A percentile compares a stretch with the other conserved stretches of the same genome.
Evolutionary conservation across 1,140 invertebrate genomes (phyloP).

Genomic region (Drosophila tropicalis): DNA sequence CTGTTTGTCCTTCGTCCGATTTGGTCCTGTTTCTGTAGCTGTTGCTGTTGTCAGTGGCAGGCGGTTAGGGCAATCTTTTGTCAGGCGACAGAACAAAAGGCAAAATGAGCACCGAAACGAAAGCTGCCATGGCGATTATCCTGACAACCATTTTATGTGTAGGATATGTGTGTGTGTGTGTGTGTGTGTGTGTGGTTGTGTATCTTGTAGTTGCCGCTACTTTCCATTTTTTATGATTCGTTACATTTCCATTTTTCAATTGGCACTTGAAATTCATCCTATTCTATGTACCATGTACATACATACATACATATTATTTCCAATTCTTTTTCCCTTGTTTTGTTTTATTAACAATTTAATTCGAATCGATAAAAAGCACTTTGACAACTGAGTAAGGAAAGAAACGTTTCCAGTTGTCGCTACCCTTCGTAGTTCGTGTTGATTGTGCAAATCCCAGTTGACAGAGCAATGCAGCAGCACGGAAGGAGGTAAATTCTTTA

Average conservation of each 20-base stretch:
- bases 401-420: not conserved
- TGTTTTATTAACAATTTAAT: conserved; percentile 4
- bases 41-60: conserved; percentile 27
- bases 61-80: conserved; percentile 29
- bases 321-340: not conserved
- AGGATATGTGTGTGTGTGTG: not conserved
- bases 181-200: too few relatives aligned
- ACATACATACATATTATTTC: not conserved
- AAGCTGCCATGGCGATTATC: conserved; percentile 24
- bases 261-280: conserved; percentile 9
- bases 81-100: conserved; percentile 37
- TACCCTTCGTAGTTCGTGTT: conserved; percentile 17
- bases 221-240: conserved; percentile 5
- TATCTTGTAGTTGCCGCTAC: conserved; percentile 8
- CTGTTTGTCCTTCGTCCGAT: conserved; percentile 26
- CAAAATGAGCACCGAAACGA: conserved; percentile 41
- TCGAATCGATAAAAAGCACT: conserved; percentile 11
- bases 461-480: conserved; percentile 41
- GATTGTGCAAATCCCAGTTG: conserved; percentile 61
- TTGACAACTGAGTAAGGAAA: not conserved
- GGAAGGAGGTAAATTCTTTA: conserved; percentile 14
- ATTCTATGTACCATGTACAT: not conserved
- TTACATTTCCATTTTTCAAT: conserved; percentile 7
- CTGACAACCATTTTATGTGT: not conserved
- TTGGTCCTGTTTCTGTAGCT: too few relatives aligned